Evolutionary conservation across 2,888 invertebrate species (phyloP), one percentile per base, ranked within the genome.

Genomic region (Torymus aiolomorphi): DNA sequence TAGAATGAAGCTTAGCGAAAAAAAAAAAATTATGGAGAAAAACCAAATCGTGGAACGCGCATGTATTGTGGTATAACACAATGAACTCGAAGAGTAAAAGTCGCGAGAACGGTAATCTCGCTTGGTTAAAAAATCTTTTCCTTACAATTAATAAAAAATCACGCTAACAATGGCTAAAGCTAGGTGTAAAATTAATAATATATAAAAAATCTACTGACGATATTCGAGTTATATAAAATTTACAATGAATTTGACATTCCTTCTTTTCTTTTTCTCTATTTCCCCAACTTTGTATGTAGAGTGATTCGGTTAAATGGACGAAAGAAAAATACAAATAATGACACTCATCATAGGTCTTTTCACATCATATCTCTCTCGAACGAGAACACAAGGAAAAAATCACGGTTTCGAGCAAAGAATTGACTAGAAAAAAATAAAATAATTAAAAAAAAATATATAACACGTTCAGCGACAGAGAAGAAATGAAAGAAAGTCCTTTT

Each of bases 351-450:
- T 8, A 8, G 42, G 42, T 42, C 5, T 42, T 42, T 42, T 42
- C 42, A 63, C 42, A n/a, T 78, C 72, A 77, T 16, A 67, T 13
- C 10, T 65, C 66, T 18, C 75, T 71, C 72, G 65, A 74, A 66
- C 8, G 42, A 57, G 52, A 78, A 42, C 42, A 42, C 42, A 42
- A 42, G 42, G 42, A 42, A 62, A 18, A 63, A 65, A 78, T 73
- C 82, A 80, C 83, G 83, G 81, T 82, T 82, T 82, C 83, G 82
- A 86, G 83, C 79, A 84, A 84, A 83, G 84, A 84, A 80, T 85
- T 87, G 86, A 87, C 87, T 86, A 86, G 86, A 87, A 86, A 84
- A 80, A 56, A 70, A 42, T 8, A 79, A 79, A 72, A 73, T 73
- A 56, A 78, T 62, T 61, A 76, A 66, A 66, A 49, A 70, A 8